These are phyloP conservation scores for Apeltes quadracus DNA, from an alignment of 2,113 vertebrate genomes.

Conservation along the genomic window DNA sequence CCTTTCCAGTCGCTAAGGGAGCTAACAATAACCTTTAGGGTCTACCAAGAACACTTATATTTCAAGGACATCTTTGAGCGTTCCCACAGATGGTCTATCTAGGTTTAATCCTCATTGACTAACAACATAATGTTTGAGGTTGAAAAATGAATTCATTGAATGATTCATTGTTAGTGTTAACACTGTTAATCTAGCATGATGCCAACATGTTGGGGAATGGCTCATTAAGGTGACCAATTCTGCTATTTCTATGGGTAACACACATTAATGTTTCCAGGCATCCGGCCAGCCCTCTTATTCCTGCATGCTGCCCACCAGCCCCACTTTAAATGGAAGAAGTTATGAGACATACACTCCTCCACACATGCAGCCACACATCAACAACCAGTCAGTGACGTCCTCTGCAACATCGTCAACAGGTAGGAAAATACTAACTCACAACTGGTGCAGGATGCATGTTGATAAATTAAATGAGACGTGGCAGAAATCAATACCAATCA, in stretches of 20 bases:
- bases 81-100: too few species aligned
- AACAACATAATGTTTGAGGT: not conserved
- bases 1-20: too few species aligned
- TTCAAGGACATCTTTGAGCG: too few species aligned
- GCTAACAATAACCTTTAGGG: too few species aligned
- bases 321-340: slow-evolving; percentile 93
- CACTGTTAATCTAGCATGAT: not conserved
- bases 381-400: slow-evolving; percentile 94
- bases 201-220: not conserved
- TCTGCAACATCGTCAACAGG: slow-evolving; percentile 95
- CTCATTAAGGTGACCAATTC: not conserved
- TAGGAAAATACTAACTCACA: slow-evolving; percentile 66
- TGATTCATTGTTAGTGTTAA: not conserved
- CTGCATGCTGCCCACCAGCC: slow-evolving; percentile 98
- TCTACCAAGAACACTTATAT: too few species aligned
- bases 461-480: not conserved
- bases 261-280: slow-evolving; percentile 71
- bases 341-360: slow-evolving; percentile 96
- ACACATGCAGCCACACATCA: slow-evolving; percentile 99
- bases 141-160: not conserved
- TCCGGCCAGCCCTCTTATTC: slow-evolving; percentile 97
- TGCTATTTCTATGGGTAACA: not conserved
- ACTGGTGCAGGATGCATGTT: not conserved
- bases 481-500: not conserved
- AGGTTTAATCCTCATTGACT: too few species aligned